Percentiles rank a stretch among this genome's conserved stretches.
Evolutionary conservation across 2,797 vertebrate genomes (phyloP).

Genomic region (Bucorvus abyssinicus): DNA sequence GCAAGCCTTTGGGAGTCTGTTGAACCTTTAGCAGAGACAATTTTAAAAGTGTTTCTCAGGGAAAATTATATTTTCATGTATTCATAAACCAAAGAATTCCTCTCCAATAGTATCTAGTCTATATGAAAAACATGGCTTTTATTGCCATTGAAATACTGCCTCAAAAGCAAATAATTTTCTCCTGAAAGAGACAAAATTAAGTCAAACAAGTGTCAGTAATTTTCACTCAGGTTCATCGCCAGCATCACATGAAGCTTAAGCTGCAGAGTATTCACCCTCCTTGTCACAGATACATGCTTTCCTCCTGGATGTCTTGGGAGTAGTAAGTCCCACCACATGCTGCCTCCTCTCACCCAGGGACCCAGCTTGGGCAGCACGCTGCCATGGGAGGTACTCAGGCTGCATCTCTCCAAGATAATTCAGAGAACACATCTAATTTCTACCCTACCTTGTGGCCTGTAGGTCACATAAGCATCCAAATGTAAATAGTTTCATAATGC

Average conservation of each 20-base stretch:
- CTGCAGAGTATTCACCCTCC: not conserved
- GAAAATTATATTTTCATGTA: not conserved
- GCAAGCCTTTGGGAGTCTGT: not conserved
- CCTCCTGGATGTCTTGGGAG: not conserved
- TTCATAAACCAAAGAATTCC: not conserved
- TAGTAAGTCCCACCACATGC: rapidly evolving
- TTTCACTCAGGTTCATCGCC: not conserved
- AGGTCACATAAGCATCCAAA: not conserved
- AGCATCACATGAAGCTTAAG: not conserved
- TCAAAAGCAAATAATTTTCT: not conserved
- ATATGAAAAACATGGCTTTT: not conserved
- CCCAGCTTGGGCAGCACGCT: not conserved
- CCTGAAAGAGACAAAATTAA: not conserved
- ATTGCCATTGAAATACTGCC: not conserved
- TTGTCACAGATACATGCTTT: not conserved
- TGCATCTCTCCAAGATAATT: not conserved
- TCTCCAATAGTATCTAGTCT: not conserved
- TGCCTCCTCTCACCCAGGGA: not conserved
- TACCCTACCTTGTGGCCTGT: not conserved
- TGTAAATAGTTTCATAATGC: not conserved
- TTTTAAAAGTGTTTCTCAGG: not conserved
- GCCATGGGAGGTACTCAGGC: too few species aligned
- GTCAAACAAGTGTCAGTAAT: not conserved
- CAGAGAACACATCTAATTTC: not conserved
- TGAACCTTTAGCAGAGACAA: not conserved